Evolutionary conservation across 2,113 vertebrate species (phyloP).

Genomic region (Phodopus roborovskii): DNA sequence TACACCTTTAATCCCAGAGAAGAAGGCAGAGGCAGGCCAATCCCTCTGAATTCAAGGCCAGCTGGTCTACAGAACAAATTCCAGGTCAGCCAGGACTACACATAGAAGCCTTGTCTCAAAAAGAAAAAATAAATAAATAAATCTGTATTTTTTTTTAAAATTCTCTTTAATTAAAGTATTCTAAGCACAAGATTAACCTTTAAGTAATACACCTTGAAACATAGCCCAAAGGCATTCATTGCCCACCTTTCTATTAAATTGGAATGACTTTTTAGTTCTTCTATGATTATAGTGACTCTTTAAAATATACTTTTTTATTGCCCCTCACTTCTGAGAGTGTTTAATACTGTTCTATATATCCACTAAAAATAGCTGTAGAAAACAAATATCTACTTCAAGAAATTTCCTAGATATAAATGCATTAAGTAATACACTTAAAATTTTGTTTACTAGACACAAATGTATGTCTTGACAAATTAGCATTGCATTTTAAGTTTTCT

Average conservation of each 20-base stretch:
- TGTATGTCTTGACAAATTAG: background rate
- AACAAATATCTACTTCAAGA: slow-evolving; percentile 20
- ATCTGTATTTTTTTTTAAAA: background rate
- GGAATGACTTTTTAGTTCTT: slow-evolving; percentile 28
- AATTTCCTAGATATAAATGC: background rate
- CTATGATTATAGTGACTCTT: background rate
- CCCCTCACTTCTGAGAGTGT: background rate
- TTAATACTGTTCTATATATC: background rate
- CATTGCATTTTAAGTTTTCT: background rate
- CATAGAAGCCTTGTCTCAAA: too few species aligned
- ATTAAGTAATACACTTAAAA: background rate
- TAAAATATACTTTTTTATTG: background rate
- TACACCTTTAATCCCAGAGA: too few species aligned
- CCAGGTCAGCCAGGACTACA: too few species aligned
- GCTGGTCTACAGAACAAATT: too few species aligned
- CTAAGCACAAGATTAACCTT: background rate
- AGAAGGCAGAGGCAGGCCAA: too few species aligned
- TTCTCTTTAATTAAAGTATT: background rate
- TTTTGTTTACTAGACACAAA: background rate
- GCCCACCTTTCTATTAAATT: background rate
- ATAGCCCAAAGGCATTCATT: background rate
- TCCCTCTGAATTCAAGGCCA: too few species aligned
- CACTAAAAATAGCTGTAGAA: background rate
- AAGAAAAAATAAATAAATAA: too few species aligned
- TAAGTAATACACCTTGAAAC: background rate